Evolutionary conservation across 2,888 invertebrate species (phyloP), one percentile per base, ranked within the genome.

Genomic region (Aspidiotus rigidus): DNA sequence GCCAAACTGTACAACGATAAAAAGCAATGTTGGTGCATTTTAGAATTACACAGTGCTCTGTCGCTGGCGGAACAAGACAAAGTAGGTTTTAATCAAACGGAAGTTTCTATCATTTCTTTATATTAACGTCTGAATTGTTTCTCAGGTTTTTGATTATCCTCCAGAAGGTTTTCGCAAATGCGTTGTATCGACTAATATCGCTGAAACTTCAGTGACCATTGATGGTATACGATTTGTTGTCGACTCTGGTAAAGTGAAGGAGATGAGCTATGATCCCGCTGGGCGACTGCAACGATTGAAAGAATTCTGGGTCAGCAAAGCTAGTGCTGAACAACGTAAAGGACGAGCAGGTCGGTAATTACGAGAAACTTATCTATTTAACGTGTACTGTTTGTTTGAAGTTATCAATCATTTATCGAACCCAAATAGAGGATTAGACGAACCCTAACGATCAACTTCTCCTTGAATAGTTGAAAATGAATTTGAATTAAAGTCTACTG

Each of bases 161-260:
- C 97, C 97, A 1, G 92, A 94, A 69, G 93, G 95, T 7, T 85
- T 93, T 3, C 83, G 99, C 67, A 99, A 99, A 78, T 98, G 97
- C 78, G 93, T 99, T 71, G 86, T 99, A 1, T 93, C 96, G 0
- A 99, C 99, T 1, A 99, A 99, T 77, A 98, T 99, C 70, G 97
- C 99, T 0, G 99, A 99, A 81, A 99, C 99, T 0, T 97, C 97
- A 0, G 89, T 99, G 6, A 99, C 99, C 0, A 97, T 99, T 69
- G 99, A 99, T 77, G 98, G 98, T 0, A 90, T 99, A 67, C 83
- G 98, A 75, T 99, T 99, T 79, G 98, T 99, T 0, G 85, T 92
- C 0, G 98, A 99, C 78, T 96, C 96, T 3, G 98, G 99, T 41
- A 96, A 94, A 83, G 83, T 86, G 0, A 97, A 97, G 80, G 92